These are phyloP conservation scores for Dichetophora obliterata DNA, from an alignment of 2,888 invertebrate species.

Conservation along the genomic window DNA sequence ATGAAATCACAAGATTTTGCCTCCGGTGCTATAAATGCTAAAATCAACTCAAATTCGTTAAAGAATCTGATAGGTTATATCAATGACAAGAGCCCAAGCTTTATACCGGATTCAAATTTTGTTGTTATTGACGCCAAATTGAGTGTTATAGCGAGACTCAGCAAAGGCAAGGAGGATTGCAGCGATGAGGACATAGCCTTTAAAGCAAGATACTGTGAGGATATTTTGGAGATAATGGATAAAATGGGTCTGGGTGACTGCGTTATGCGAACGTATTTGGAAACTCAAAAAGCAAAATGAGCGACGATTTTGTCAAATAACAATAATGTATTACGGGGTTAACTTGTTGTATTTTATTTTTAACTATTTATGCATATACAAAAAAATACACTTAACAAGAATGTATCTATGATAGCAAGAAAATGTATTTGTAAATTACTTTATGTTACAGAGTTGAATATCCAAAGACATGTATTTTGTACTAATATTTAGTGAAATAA, in stretches of 20 bases:
- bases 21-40: conserved; percentile 65
- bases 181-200: conserved; percentile 59
- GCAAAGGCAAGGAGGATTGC: conserved; percentile 59
- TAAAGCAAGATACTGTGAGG: conserved; percentile 62
- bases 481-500: conserved; percentile 29
- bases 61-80: conserved; percentile 63
- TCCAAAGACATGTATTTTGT: conserved; percentile 30
- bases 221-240: conserved; percentile 64
- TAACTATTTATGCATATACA: not conserved
- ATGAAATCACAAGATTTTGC: conserved; percentile 66
- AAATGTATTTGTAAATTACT: not conserved
- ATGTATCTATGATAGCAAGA: not conserved
- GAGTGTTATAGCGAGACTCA: conserved; percentile 60
- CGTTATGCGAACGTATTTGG: conserved; percentile 63
- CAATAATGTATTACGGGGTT: not conserved
- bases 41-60: conserved; percentile 61
- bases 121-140: conserved; percentile 67
- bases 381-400: not conserved
- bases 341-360: not conserved
- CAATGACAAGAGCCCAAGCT: conserved; percentile 63
- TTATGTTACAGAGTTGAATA: not conserved
- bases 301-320: not conserved
- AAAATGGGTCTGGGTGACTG: conserved; percentile 67
- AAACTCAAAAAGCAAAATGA: conserved; percentile 53
- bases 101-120: conserved; percentile 66